Evolutionary conservation across 2,113 vertebrate species (phyloP).

Genomic region (Rhabdomys dilectus): DNA sequence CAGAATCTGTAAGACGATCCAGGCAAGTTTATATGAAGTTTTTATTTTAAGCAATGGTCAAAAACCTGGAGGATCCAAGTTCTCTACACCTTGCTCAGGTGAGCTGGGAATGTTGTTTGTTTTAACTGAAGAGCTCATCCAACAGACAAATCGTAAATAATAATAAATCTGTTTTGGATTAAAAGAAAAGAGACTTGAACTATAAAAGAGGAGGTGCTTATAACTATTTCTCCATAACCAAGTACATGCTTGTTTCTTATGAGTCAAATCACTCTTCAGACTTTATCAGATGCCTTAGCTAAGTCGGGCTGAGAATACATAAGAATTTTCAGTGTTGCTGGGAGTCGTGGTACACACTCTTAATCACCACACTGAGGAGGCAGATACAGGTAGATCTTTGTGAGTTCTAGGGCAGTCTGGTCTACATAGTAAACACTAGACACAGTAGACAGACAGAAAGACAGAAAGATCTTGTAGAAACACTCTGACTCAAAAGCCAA

Average conservation of each 20-base stretch:
- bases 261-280: not conserved
- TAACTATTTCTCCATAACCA: not conserved
- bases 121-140: not conserved
- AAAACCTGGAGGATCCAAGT: not conserved
- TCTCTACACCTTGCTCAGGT: not conserved
- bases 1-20: not conserved
- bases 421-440: not conserved
- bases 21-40: not conserved
- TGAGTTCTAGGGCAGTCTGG: not conserved
- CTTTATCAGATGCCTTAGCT: not conserved
- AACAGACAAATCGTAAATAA: not conserved
- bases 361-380: not conserved
- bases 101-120: not conserved
- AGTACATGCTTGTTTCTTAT: not conserved
- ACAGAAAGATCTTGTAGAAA: no score
- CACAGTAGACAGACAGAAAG: no score
- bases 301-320: not conserved
- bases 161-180: not conserved
- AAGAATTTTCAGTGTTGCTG: not conserved
- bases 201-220: not conserved
- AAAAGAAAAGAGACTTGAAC: not conserved
- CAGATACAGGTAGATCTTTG: not conserved
- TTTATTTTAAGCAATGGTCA: not conserved
- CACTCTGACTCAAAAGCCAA: not conserved
- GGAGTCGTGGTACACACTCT: not conserved